Base-by-base conservation (phyloP, 2,113 vertebrate species). In the Varanus komodoensis region DNA sequence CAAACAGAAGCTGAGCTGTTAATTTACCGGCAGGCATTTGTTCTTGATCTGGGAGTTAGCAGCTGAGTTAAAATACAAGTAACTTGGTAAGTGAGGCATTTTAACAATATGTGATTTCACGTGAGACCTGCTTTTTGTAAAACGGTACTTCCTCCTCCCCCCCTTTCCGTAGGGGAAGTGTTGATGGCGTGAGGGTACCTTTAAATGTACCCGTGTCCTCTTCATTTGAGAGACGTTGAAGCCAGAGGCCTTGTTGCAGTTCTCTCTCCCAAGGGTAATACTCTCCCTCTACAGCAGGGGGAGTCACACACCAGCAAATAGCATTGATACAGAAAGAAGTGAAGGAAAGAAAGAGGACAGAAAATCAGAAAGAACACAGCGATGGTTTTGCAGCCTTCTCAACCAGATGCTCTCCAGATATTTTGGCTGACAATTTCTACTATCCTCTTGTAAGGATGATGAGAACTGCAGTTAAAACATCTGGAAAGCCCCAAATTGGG, bases 241-340 rank as follows among this genome's bases (percentile, higher is more conserved):
- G 97, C 98, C 98, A 98, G 91, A 98, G 97, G 95, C 98, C 98
- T 95, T 98, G 98, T 96, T 98, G 98, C 94, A 98, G 97, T 95
- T 99, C 98, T 96, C 92, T 98, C 94, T 98, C 98, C 99, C 98
- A 98, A 90, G 99, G 98, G 95, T 97, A 98, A 97, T 99, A 99
- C 97, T 98, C 98, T 80, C 98, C 98, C 98, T 98, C 98, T 99
- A 98, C 96, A 97, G 98, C 97, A 98, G 98, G 97, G 97, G 98
- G 98, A 97, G 96, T 96, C 97, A 98, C 86, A 97, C 91, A 95
- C 91, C 97, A 95, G 95, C 44, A 94, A 89, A 94, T 78, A 91
- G 93, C 96, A 94, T 84, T 95, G 96, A 95, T 92, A 94, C 90
- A 80, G 29, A 90, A 1, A 48, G 23, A 86, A 38, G n/a, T 86